phyloP scores from a whole-genome alignment of 2,888 invertebrate genomes.

The Euclidia mi region DNA sequence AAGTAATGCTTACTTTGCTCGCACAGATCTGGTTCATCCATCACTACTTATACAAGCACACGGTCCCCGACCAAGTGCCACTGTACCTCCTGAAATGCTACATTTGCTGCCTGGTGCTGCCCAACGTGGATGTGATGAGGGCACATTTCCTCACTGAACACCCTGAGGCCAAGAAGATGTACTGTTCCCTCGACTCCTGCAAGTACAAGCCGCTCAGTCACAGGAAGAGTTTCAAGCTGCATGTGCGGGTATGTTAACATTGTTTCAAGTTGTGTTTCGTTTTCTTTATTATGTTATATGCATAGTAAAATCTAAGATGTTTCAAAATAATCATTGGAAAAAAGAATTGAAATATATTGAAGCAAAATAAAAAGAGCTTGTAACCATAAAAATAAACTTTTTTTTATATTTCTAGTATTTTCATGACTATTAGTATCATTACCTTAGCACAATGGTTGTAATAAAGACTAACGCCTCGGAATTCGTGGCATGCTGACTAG shows the following conservation, averaged over 20 bases:
- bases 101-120: constrained; percentile 74
- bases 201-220: constrained; percentile 81
- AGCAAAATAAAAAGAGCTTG: too few species aligned
- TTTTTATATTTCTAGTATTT: too few species aligned
- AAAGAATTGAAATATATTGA: too few species aligned
- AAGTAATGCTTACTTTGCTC: constrained; percentile 3
- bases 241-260: constrained; percentile 81
- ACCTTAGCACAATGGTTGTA: too few species aligned
- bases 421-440: too few species aligned
- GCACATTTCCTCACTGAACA: constrained; percentile 76
- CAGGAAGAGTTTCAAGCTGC: constrained; percentile 81
- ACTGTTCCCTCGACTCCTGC: constrained; percentile 79
- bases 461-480: too few species aligned
- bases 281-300: too few species aligned
- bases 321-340: too few species aligned
- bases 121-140: constrained; percentile 74
- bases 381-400: too few species aligned
- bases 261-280: too few species aligned
- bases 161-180: constrained; percentile 78
- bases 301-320: too few species aligned
- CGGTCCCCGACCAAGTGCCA: constrained; percentile 41
- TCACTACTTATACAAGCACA: constrained; percentile 77
- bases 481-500: too few species aligned
- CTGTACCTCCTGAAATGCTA: constrained; percentile 79
- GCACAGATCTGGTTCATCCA: constrained; percentile 81